Evolutionary conservation across 2,113 vertebrate genomes (phyloP), one percentile per base, ranked within the genome.

Genomic region (Tylochromis polylepis): DNA sequence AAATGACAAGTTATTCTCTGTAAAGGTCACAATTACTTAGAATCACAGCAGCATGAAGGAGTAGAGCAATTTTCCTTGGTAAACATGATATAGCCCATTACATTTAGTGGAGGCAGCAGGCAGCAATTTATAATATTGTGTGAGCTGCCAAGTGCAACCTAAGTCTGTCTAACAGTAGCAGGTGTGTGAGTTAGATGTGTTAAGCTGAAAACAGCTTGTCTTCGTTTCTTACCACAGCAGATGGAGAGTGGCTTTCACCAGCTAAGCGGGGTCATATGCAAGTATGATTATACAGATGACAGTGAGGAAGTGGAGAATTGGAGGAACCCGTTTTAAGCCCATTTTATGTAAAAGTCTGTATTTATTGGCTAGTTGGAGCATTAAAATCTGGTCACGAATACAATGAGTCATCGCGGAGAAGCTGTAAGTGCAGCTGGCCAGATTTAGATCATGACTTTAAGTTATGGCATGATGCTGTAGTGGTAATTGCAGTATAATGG

Each of bases 141-240:
- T 5, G 62, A 91, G 91, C 84, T 94, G 93, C 91, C 92, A 92
- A 94, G 87, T 86, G 82, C 77, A 91, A 88, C 79, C 87, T 82
- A 77, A 86, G 90, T 91, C 88, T 88, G 75, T 92, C 91, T 80
- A 72, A 87, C 91, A 90, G 89, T 90, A 94, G 89, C 94, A 95
- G 92, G 95, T 95, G 94, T 90, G 85, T 79, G 87, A 91, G 89
- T 92, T 92, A 87, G 91, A 95, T 90, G 92, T 94, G 91, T 91
- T 89, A 87, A 90, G 91, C 90, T 85, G 87, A 92, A 92, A 94
- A 94, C 94, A 95, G 94, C 94, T 95, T 94, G 95, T 90, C 89
- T 93, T 93, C 89, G 67, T 88, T 94, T 91, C 84, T 87, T 86
- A 34, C 93, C 27, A 79, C 92, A 90, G 85, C 95, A 96, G 94